A percentile compares a stretch with the other conserved stretches of the same genome.
Conservation (phyloP, 2,797 vertebrate species). For the Passerculus sandwichensis region DNA sequence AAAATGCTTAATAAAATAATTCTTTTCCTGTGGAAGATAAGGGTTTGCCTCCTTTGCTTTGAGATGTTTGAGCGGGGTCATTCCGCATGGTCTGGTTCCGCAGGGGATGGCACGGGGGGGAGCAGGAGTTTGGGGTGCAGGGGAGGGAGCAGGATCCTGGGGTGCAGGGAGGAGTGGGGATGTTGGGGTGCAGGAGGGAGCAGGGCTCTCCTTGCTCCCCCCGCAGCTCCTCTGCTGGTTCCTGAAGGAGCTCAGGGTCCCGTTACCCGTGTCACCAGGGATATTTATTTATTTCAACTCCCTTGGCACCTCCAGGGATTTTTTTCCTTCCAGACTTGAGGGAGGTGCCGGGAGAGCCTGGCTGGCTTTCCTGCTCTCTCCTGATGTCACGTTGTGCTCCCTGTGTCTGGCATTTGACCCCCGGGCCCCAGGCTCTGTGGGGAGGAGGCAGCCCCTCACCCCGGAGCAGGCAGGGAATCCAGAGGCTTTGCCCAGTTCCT, state of each 20-base stretch:
- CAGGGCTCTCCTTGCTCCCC: neutral
- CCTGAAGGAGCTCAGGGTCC: neutral
- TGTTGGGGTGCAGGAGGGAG: neutral
- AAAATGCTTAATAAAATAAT: slow-evolving; percentile 93
- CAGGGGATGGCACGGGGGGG: neutral
- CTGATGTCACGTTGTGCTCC: neutral
- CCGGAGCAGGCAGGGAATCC: fast-evolving
- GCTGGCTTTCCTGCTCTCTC: neutral
- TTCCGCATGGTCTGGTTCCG: fast-evolving
- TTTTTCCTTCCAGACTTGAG: neutral
- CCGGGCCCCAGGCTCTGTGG: neutral
- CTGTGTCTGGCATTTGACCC: neutral
- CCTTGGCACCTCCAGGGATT: neutral
- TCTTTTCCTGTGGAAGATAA: slow-evolving; percentile 87
- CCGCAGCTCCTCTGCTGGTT: fast-evolving
- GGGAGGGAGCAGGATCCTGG: neutral
- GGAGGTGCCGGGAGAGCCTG: neutral
- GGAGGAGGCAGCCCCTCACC: neutral
- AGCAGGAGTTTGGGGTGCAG: neutral
- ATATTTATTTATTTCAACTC: neutral
- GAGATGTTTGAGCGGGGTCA: neutral
- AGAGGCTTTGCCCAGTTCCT: neutral
- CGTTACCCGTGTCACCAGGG: neutral
- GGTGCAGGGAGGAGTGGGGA: neutral
- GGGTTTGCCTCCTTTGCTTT: slow-evolving; percentile 58